These are phyloP conservation scores for Drosophila sordidapex DNA, from an alignment of 2,888 invertebrate genomes.

Conservation along the genomic window DNA sequence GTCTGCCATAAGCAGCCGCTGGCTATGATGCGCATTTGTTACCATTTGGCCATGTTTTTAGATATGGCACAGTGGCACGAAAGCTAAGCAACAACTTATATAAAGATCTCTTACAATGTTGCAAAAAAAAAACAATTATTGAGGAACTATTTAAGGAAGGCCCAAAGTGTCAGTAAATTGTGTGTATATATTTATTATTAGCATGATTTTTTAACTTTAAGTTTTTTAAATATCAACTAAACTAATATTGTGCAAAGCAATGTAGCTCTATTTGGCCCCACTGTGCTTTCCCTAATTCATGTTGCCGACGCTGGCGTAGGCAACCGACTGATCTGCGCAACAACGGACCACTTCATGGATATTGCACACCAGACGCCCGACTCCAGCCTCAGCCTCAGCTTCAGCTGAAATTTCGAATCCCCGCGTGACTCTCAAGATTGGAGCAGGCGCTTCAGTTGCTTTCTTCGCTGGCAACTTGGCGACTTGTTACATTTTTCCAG, in stretches of 20 bases:
- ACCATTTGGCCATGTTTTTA: slow-evolving; percentile 34
- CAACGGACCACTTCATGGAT: slow-evolving; percentile 70
- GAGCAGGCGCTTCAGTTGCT: slow-evolving; percentile 54
- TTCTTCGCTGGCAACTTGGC: slow-evolving; percentile 57
- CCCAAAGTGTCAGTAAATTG: neutral
- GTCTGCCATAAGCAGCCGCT: slow-evolving; percentile 8
- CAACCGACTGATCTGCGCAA: slow-evolving; percentile 29
- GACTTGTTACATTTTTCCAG: slow-evolving; percentile 73
- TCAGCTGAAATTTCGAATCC: neutral
- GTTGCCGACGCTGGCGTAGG: slow-evolving; percentile 45
- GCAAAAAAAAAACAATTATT: neutral
- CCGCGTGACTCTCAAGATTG: slow-evolving; percentile 10
- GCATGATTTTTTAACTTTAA: neutral
- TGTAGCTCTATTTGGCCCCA: slow-evolving; percentile 26
- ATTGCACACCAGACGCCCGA: slow-evolving; percentile 64
- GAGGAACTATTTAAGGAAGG: neutral
- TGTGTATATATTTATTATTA: neutral
- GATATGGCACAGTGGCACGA: slow-evolving; percentile 36
- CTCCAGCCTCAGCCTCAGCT: neutral
- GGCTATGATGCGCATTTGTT: slow-evolving; percentile 35
- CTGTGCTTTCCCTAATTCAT: slow-evolving; percentile 68
- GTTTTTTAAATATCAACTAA: neutral
- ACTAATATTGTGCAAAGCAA: neutral
- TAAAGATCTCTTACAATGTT: neutral
- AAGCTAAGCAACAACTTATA: neutral